Evolutionary conservation across 2,113 vertebrate species (phyloP), one percentile per base, ranked within the genome.

Genomic region (Cololabis saira): DNA sequence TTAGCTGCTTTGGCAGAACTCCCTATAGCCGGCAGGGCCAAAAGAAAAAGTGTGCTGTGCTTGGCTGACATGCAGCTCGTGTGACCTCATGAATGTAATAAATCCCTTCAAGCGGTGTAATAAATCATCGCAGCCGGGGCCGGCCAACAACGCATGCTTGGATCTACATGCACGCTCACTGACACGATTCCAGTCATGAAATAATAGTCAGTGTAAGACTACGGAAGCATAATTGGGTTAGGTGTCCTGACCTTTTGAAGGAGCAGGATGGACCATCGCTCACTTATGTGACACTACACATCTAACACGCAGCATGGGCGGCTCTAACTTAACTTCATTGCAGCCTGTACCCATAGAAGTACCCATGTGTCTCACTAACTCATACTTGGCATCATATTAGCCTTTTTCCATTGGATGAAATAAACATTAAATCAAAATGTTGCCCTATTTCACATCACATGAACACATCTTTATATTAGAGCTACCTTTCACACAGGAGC

Each of bases 31-130:
- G 21, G 77, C 55, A 70, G 85, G 71, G 47, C 74, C 60, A 70
- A 53, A 61, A 49, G 78, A 60, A 74, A 62, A 54, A 24, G 57
- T 24, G 62, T 33, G 69, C 65, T 69, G 45, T 42, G 78, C 76
- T 76, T 59, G 70, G 53, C 76, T 76, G 87, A 82, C 79, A 73
- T 74, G 78, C 78, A 78, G 37, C 71, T 78, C 73, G 53, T 77
- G 81, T 89, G 86, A 80, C 85, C 81, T 78, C 81, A 62, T 80
- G 74, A 78, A 85, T 71, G 76, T 60, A 75, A 79, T 27, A 64
- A 56, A 75, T 78, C 82, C 82, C 86, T 82, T 65, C 69, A 59
- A 88, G 87, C 78, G 3, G 53, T 68, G 18, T 87, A 86, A 91
- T 87, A 90, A 89, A 90, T 91, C 87, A 90, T 47, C 12, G 1